These are phyloP conservation scores for Autographa pulchrina DNA, from an alignment of 2,888 invertebrate species.

Conservation along the genomic window DNA sequence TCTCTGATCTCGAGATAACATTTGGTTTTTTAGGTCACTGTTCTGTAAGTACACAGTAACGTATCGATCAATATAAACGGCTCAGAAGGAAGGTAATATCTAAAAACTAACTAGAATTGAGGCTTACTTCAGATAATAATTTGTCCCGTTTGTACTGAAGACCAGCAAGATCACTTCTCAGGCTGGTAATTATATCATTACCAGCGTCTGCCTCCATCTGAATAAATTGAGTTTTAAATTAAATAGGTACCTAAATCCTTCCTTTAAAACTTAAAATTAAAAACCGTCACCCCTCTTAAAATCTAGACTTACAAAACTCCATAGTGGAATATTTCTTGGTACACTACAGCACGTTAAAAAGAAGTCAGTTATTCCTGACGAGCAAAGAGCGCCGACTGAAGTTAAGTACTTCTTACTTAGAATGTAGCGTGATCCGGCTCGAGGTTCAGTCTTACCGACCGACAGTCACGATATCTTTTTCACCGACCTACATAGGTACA, in stretches of 20 bases:
- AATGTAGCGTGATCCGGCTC: conserved; percentile 83
- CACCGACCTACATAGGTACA: conserved; percentile 62
- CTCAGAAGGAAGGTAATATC: neutral
- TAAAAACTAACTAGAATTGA: conserved; percentile 5
- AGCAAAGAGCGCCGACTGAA: conserved; percentile 79
- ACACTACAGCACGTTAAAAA: conserved; percentile 40
- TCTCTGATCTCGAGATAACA: conserved; percentile 92
- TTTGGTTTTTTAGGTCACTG: conserved; percentile 92
- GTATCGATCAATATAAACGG: neutral
- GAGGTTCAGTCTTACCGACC: conserved; percentile 76
- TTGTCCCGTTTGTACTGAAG: conserved; percentile 95
- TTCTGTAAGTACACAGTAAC: conserved; percentile 82
- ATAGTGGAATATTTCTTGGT: conserved; percentile 51
- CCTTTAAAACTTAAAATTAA: neutral
- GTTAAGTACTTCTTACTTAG: conserved; percentile 72
- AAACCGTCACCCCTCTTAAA: neutral
- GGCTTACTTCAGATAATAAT: conserved; percentile 92
- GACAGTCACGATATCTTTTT: conserved; percentile 83
- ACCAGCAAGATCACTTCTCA: conserved; percentile 95
- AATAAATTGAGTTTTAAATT: conserved; percentile 42
- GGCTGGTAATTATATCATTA: conserved; percentile 92
- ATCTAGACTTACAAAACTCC: conserved; percentile 72
- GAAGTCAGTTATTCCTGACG: conserved; percentile 76
- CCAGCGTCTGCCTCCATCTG: conserved; percentile 89
- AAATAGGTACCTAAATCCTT: neutral